Percentiles rank a stretch among this genome's conserved stretches.
phyloP scores from a whole-genome alignment of 2,888 invertebrate genomes.

The Malacosoma neustria region DNA sequence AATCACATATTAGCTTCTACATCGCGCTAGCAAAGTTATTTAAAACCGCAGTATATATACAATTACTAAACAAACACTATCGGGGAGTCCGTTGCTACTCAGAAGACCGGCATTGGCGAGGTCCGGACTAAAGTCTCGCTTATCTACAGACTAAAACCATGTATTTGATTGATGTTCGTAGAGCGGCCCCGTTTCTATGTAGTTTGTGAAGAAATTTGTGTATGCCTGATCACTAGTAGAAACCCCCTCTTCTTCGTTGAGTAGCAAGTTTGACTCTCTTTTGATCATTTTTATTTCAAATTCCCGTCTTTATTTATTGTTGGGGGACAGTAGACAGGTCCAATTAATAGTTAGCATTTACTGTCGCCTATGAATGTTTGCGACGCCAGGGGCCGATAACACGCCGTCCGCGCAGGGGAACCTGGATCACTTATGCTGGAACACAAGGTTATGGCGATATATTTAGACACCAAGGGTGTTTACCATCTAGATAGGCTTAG shows the following conservation, averaged over 20 bases:
- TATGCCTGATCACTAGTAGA: conserved; percentile 9
- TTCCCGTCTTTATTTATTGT: too few species aligned
- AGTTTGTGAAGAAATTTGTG: conserved; percentile 25
- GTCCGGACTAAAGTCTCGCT: conserved; percentile 66
- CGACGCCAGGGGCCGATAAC: too few species aligned
- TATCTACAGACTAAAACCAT: conserved; percentile 34
- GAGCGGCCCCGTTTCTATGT: conserved; percentile 48
- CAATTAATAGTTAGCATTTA: too few species aligned
- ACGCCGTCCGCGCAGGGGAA: too few species aligned
- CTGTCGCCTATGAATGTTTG: too few species aligned
- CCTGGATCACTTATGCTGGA: too few species aligned
- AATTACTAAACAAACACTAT: rapidly evolving
- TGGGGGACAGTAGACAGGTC: too few species aligned
- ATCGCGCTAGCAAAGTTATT: conserved; percentile 41
- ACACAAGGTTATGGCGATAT: too few species aligned
- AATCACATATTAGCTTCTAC: conserved; percentile 27
- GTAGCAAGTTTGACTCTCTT: conserved; percentile 70
- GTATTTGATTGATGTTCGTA: conserved; percentile 46
- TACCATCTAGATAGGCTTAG: too few species aligned
- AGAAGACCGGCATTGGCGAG: conserved; percentile 66
- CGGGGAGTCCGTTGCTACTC: conserved; percentile 66
- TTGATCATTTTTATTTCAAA: conserved; percentile 17
- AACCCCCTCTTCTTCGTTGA: conserved; percentile 55
- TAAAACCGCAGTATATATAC: conserved; percentile 19
- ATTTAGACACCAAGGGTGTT: too few species aligned